A percentile compares a stretch with the other conserved stretches of the same genome.
Evolutionary conservation across 2,888 invertebrate genomes (phyloP).

Genomic region (Oxystoma pomonae): DNA sequence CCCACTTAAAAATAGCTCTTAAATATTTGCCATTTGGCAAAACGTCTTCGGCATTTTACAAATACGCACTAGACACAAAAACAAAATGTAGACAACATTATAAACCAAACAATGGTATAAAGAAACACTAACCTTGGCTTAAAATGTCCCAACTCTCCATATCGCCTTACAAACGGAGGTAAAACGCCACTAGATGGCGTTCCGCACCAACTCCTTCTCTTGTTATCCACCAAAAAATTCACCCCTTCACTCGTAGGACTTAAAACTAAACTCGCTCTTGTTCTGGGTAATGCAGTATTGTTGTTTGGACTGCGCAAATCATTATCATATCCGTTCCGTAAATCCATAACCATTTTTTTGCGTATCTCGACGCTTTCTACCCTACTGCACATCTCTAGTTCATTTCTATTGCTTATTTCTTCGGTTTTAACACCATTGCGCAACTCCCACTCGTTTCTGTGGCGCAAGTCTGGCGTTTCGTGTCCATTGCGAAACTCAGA

Average conservation of each 20-base stretch:
- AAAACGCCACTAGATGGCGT: constrained; percentile 35
- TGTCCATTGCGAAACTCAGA: not conserved
- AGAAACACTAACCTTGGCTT: constrained; percentile 42
- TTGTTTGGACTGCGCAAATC: constrained; percentile 45
- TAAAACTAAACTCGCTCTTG: constrained; percentile 44
- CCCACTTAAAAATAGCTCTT: too few species aligned
- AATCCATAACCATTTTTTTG: not conserved
- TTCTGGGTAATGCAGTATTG: constrained; percentile 41
- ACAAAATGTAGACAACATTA: too few species aligned
- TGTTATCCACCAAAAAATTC: constrained; percentile 38
- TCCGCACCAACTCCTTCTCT: constrained; percentile 46
- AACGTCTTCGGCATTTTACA: too few species aligned
- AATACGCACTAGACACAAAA: too few species aligned
- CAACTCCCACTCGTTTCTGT: not conserved
- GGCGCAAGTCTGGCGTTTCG: not conserved
- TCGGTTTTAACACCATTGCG: not conserved
- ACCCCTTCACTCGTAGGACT: constrained; percentile 40
- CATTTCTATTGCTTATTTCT: not conserved
- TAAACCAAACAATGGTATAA: too few species aligned
- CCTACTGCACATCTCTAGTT: not conserved
- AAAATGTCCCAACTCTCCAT: constrained; percentile 45
- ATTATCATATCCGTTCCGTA: constrained; percentile 35
- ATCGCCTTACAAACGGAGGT: constrained; percentile 35
- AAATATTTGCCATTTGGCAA: too few species aligned
- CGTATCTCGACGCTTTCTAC: not conserved